Percentiles rank a stretch among this genome's conserved stretches.
phyloP scores from a whole-genome alignment of 2,113 vertebrate genomes.

The Jacana jacana region DNA sequence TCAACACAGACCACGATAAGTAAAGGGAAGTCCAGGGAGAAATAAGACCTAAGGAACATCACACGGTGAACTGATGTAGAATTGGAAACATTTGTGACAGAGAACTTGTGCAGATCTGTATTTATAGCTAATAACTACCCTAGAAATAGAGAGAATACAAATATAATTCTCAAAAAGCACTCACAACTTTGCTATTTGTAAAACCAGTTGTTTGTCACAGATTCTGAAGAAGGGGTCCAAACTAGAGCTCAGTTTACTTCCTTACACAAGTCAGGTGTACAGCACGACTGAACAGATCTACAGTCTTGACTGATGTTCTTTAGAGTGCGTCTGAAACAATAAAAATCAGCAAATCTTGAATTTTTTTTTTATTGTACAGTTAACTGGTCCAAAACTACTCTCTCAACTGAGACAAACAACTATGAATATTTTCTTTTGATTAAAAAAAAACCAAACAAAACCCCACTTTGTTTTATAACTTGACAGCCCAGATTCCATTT shows the following conservation, averaged over 20 bases:
- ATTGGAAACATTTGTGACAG: not conserved
- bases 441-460: not conserved
- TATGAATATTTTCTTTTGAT: not conserved
- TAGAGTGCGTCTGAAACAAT: not conserved
- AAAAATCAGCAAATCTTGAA: not conserved
- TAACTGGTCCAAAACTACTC: not conserved
- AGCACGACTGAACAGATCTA: not conserved
- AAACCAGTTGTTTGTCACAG: not conserved
- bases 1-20: not conserved
- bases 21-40: not conserved
- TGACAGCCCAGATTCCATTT: not conserved
- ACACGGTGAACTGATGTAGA: not conserved
- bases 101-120: not conserved
- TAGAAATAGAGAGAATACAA: not conserved
- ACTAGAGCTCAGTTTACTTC: not conserved
- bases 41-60: not conserved
- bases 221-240: not conserved
- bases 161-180: not conserved
- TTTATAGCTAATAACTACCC: not conserved
- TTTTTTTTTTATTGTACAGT: not conserved
- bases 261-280: not conserved
- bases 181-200: rapidly evolving
- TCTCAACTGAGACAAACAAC: not conserved
- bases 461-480: not conserved
- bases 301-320: not conserved